Percentiles rank a stretch among this genome's conserved stretches.
Conservation (phyloP, 2,888 invertebrate genomes). For the Trimorus sp. region DNA sequence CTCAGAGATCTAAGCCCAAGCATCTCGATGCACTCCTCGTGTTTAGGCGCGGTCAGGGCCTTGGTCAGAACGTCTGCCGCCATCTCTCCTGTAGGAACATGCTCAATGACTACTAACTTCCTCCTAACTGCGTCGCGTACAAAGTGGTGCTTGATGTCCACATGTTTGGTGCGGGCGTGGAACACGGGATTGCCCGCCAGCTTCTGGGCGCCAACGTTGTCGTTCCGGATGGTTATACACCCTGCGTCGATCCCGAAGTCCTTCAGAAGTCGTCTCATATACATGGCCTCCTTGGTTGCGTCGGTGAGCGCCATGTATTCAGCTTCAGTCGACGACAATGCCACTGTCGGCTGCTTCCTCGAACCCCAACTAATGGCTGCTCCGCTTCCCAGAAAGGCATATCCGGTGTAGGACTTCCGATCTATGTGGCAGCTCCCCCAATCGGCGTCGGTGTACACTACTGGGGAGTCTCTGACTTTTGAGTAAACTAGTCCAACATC, state of each 20-base stretch:
- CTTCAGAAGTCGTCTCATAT: background rate
- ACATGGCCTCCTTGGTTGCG: constrained; percentile 10
- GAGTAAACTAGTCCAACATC: background rate
- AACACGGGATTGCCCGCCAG: constrained; percentile 12
- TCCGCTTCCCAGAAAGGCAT: background rate
- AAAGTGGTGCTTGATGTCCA: constrained; percentile 11
- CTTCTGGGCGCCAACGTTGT: background rate
- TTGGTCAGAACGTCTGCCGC: constrained; percentile 19
- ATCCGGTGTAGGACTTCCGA: constrained; percentile 4
- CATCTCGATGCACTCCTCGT: constrained; percentile 2
- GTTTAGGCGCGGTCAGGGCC: background rate
- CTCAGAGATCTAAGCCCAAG: constrained; percentile 3
- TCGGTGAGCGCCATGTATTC: constrained; percentile 20
- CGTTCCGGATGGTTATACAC: background rate
- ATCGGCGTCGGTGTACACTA: background rate
- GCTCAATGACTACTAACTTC: background rate
- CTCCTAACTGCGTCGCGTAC: constrained; percentile 6
- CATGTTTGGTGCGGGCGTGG: constrained; percentile 7
- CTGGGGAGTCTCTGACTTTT: too few species aligned
- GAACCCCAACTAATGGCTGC: constrained; percentile 2
- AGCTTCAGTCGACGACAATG: constrained; percentile 14
- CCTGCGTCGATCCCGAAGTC: background rate
- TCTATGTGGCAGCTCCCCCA: background rate
- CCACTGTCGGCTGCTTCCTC: constrained; percentile 16
- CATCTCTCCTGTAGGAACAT: constrained; percentile 14